phyloP scores from a whole-genome alignment of 2,113 vertebrate species.

The Anarrhichthys ocellatus region DNA sequence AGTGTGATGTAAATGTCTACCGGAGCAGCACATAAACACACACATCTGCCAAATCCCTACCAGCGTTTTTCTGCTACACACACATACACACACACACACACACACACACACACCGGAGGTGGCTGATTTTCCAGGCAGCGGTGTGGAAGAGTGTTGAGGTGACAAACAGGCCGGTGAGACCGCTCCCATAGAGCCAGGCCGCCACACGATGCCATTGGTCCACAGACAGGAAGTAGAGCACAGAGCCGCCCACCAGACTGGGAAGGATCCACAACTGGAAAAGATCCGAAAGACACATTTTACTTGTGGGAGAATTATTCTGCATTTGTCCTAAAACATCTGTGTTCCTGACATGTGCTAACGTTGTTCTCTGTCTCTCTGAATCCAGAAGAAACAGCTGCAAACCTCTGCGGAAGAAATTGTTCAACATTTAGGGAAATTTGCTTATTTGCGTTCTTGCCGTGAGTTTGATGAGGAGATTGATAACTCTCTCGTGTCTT shows the following conservation, averaged over 20 bases:
- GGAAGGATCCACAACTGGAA: conserved; percentile 92
- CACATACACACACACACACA: conserved; percentile 34
- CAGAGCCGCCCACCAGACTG: conserved; percentile 90
- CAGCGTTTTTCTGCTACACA: background rate
- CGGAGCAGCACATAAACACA: conserved; percentile 7
- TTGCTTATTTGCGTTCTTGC: no score
- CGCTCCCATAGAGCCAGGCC: conserved; percentile 91
- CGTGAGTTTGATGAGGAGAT: background rate
- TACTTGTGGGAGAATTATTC: background rate
- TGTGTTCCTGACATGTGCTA: background rate
- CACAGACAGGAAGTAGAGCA: conserved; percentile 88
- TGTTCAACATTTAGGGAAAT: no score
- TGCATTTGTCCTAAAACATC: background rate
- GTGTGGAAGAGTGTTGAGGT: conserved; percentile 93
- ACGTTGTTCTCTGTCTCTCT: background rate
- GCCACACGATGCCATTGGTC: conserved; percentile 89
- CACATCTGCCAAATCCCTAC: conserved; percentile 36
- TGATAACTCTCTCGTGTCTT: background rate
- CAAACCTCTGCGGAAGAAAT: background rate
- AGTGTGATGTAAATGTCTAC: conserved; percentile 11
- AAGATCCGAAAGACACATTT: background rate
- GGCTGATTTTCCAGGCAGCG: conserved; percentile 92
- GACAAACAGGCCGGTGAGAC: conserved; percentile 91
- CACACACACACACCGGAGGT: conserved; percentile 85
- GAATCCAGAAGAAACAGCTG: background rate